Percentiles rank a stretch among this genome's conserved stretches.
Conservation (phyloP, 2,797 vertebrate species). For the Sarcoramphus papa region DNA sequence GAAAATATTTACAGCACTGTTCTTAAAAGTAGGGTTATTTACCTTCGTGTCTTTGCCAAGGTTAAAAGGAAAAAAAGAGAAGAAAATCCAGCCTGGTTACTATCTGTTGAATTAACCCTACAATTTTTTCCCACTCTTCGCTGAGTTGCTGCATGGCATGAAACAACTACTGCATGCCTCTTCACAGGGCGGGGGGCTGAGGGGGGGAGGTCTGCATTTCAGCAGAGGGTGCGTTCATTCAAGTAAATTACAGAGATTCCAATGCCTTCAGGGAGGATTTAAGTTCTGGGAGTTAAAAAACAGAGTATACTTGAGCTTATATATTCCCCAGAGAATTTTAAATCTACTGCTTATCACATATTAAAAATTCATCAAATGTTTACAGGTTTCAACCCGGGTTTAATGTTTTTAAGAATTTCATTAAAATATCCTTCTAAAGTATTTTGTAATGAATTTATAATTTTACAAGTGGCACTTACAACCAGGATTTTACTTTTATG, state of each 20-base stretch:
- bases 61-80: not conserved
- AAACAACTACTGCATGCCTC: not conserved
- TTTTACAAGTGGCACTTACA: not conserved
- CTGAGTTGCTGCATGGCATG: rapidly evolving
- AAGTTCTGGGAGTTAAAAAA: not conserved
- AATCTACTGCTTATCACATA: not conserved
- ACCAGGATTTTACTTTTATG: not conserved
- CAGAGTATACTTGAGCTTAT: not conserved
- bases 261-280: not conserved
- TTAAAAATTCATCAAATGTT: not conserved
- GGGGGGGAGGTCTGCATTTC: not conserved
- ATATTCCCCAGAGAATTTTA: not conserved
- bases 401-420: not conserved
- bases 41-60: not conserved
- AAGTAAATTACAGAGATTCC: not conserved
- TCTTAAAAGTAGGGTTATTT: not conserved
- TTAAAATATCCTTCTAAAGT: not conserved
- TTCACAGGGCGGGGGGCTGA: not conserved
- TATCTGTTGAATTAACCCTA: not conserved
- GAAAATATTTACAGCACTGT: not conserved
- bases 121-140: not conserved
- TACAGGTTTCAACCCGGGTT: not conserved
- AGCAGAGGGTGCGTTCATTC: not conserved
- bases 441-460: not conserved
- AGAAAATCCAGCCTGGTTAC: not conserved